These are phyloP conservation scores for Pristiophorus japonicus DNA, from an alignment of 2,113 vertebrate genomes.

Conservation along the genomic window DNA sequence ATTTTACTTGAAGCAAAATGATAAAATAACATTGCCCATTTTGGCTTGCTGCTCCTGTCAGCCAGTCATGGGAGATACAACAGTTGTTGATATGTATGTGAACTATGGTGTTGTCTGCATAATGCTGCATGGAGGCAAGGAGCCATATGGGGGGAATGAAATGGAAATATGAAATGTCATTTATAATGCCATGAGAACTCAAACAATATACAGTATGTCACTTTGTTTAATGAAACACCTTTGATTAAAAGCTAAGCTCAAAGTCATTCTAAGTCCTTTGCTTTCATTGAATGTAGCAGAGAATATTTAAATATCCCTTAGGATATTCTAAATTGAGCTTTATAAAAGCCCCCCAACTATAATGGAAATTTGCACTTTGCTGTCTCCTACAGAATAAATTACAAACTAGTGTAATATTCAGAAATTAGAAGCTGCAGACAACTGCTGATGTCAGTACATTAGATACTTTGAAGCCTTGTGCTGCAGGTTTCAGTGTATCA, in stretches of 20 bases:
- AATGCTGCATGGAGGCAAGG: neutral
- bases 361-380: slow-evolving; percentile 32
- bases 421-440: slow-evolving; percentile 22
- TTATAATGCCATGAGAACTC: neutral
- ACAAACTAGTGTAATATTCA: neutral
- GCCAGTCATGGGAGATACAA: neutral
- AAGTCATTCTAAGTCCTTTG: slow-evolving; percentile 16
- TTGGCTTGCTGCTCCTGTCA: neutral
- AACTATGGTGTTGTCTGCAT: neutral
- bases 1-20: neutral
- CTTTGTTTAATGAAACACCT: slow-evolving; percentile 32
- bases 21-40: neutral
- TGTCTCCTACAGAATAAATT: slow-evolving; percentile 28
- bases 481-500: neutral
- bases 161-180: neutral
- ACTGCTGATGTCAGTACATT: neutral
- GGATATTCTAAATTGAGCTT: slow-evolving; percentile 36
- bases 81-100: neutral
- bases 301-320: slow-evolving; percentile 34
- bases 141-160: neutral
- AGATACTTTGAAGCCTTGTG: slow-evolving; percentile 1
- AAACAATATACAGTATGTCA: slow-evolving; percentile 12
- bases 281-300: slow-evolving; percentile 18
- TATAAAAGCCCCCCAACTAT: neutral
- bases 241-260: slow-evolving; percentile 27